Evolutionary conservation across 2,888 invertebrate species (phyloP), one percentile per base, ranked within the genome.

Genomic region (Blera fallax): DNA sequence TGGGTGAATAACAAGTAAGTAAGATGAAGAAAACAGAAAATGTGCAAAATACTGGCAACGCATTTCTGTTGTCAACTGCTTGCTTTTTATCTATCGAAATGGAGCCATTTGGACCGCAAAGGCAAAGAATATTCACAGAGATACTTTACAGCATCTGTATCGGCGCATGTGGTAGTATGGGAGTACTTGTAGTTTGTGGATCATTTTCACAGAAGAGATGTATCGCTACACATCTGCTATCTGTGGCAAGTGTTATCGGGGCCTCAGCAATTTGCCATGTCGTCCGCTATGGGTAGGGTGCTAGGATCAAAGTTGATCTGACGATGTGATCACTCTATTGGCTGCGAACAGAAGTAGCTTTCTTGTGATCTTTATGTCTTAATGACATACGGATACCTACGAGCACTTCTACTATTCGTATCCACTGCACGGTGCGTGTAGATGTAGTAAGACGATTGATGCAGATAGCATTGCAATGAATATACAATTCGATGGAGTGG

Each of bases 301-400:
- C 14, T 5, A 52, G 18, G 62, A 50, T 60, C 50, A 60, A 60
- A 50, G 50, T 34, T 72, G 16, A 34, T 18, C 3, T 4, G 6
- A 32, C 18, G 73, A 18, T 40, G 40, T 32, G 24, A 50, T 40
- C 52, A 21, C 24, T 18, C 24, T 54, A 54, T 65, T 76, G 52
- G 34, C 54, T 45, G 32, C 48, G 60, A 67, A 48, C 83, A 79
- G 69, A 73, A 83, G 72, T 78, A 69, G 62, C 69, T 83, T 78
- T 83, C 79, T 64, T 79, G 43, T 40, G 79, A 84, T 84, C 74
- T 84, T 84, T 84, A 84, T 79, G 84, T 74, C 84, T 79, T 74
- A 84, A 84, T 84, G 69, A 69, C 79, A 73, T 21, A 69, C 69
- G 40, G 56, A 78, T 62, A 64, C 62, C 54, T 40, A 10, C n/a